Base-by-base conservation (phyloP, 2,888 invertebrate species). In the Scrobipalpa costella region DNA sequence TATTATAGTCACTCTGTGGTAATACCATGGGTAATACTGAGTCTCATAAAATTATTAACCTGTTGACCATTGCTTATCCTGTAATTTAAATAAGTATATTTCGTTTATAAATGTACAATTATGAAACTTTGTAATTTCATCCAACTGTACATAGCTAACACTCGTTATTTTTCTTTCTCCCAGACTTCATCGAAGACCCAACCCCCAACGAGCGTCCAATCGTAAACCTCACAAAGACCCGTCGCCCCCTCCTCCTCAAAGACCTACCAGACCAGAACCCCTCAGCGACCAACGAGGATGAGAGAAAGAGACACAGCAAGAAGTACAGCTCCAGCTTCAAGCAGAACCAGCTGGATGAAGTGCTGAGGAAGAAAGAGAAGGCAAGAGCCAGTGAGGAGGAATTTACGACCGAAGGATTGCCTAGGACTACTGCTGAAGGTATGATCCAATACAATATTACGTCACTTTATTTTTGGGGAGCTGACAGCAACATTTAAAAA, bases 291-390 rank as follows among this genome's bases (percentile, higher is more conserved):
- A 90, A 84, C 63, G 90, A 91, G n/a, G 90, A 90, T 5, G 88
- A 90, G 67, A 84, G 19, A 89, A 89, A 87, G 70, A 79, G 90
- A 68, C 90, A 90, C 67, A 90, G 90, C 73, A 91, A 91, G 77
- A 91, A 90, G 70, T 91, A 86, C 78, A 90, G 89, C 69, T 70
- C 88, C 7, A 85, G 80, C 63, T 86, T 90, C 69, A 89, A 85
- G 40, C 88, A 88, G 75, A 90, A 88, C 67, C 86, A 88, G 68
- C 69, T 90, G 7, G 85, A 86, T 40, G 85, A 88, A 21, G 72
- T 83, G n/a, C 68, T 88, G 57, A 86, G 80, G 60, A 68, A 70
- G 49, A 60, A 33, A 47, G 60, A 27, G n/a, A 77, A 75, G 65
- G 73, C 74, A 3, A 78, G 73, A 65, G 77, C 72, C 57, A 73